Evolutionary conservation across 2,797 vertebrate genomes (phyloP).

Genomic region (Characodon lateralis): DNA sequence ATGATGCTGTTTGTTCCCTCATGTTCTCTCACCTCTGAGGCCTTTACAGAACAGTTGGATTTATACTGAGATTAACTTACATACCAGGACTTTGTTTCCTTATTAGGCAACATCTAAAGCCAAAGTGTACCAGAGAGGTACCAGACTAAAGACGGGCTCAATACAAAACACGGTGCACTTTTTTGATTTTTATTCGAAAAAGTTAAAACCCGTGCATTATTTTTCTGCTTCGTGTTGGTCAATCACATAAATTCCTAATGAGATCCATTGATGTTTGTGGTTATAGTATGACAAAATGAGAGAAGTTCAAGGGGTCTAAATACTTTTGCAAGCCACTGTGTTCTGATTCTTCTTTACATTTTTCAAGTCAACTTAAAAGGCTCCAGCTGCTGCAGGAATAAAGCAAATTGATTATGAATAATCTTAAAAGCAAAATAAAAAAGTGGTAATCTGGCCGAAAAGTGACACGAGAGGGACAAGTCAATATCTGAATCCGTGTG

Average conservation of each 20-base stretch:
- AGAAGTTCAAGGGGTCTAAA: conserved; percentile 3
- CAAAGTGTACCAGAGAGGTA: not conserved
- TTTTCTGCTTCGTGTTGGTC: not conserved
- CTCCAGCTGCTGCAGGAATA: conserved; percentile 54
- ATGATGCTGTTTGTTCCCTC: too few relatives aligned
- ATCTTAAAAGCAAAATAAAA: conserved; percentile 54
- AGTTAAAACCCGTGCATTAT: not conserved
- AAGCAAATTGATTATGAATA: conserved; percentile 70
- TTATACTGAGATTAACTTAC: too few relatives aligned
- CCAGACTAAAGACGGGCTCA: not conserved
- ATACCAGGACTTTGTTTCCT: too few relatives aligned
- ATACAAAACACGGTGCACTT: not conserved
- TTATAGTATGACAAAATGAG: not conserved
- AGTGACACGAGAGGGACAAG: conserved; percentile 54
- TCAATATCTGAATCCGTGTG: conserved; percentile 69
- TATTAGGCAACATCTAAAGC: too few relatives aligned
- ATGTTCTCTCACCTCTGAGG: too few relatives aligned
- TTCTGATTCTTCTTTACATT: conserved; percentile 37
- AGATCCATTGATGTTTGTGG: not conserved
- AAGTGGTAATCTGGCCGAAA: conserved; percentile 50
- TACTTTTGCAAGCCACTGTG: not conserved
- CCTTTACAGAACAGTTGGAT: too few relatives aligned
- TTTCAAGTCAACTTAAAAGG: conserved; percentile 55
- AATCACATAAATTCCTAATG: not conserved
- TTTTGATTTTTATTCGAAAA: not conserved